Base-by-base conservation (phyloP, 2,888 invertebrate species). In the Ophraella communa region DNA sequence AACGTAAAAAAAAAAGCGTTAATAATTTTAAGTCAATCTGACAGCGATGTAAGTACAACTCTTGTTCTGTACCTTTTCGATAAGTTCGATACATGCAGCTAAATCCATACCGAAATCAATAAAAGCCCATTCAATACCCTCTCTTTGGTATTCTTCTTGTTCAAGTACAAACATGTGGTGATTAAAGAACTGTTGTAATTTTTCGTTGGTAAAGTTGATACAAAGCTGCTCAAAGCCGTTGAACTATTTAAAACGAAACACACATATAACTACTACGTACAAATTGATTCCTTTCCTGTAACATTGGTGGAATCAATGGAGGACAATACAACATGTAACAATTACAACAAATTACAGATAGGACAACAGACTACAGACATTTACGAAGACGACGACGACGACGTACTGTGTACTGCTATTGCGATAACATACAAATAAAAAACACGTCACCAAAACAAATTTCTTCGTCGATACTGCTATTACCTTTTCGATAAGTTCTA, bases 401-500 rank as follows among this genome's bases (percentile, higher is more conserved):
- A 51, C 20, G 24, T 20, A 42, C 33, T 33, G 18, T n/a, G n/a
- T 35, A 49, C 23, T 23, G 23, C 20, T 44, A 10, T 39, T 39
- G 55, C 33, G 17, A 27, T 47, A 47, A 62, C 23, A 23, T 18
- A 56, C 30, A n/a, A n/a, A 42, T 8, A 33, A 39, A 51, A 51
- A 51, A 24, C 24, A 51, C 14, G 24, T 3, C 27, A 51, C 24
- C 49, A 51, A 27, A 23, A n/a, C n/a, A n/a, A n/a, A 8, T 39
- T 51, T 27, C 27, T 27, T 27, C 24, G 3, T 3, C 24, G 14
- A 4, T 11, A 23, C 17, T 51, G 23, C 49, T 17, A 83, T 87
- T 92, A 93, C 92, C 93, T 94, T 95, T 87, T 95, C 95, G 82
- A 95, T 94, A 79, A 97, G 87, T 84, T 96, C 95, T 86, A 96